Percentiles rank a stretch among this genome's conserved stretches.
phyloP scores from a whole-genome alignment of 1,140 invertebrate species.

The Theocolax elegans region DNA sequence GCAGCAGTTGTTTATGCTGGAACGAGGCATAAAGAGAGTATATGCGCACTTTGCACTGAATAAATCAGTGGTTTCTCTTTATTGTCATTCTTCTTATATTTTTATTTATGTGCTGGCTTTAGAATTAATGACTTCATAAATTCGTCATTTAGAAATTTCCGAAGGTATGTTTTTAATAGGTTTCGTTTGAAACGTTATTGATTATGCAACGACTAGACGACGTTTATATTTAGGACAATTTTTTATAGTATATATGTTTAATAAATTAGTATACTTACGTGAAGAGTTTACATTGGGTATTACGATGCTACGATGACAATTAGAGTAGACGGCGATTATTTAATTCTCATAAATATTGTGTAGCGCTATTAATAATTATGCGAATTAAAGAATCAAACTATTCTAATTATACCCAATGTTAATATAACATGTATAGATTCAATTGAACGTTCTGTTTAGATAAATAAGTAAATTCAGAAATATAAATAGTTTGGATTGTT shows the following conservation, averaged over 20 bases:
- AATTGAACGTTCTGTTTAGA: too few relatives aligned
- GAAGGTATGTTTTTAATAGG: not conserved
- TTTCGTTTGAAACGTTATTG: not conserved
- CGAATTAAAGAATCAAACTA: not conserved
- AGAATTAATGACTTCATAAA: not conserved
- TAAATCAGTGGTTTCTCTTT: constrained; percentile 6
- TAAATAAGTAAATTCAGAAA: too few relatives aligned
- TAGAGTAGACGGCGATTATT: not conserved
- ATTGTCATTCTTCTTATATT: not conserved
- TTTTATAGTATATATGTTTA: too few relatives aligned
- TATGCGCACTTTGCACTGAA: not conserved
- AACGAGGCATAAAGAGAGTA: not conserved
- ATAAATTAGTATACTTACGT: constrained; percentile 27
- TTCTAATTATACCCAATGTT: not conserved
- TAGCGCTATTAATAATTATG: constrained; percentile 19
- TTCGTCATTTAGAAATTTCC: not conserved
- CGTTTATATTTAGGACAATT: not conserved
- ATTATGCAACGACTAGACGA: not conserved
- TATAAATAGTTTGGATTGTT: too few relatives aligned
- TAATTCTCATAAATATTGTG: constrained; percentile 13
- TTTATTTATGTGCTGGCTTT: not conserved
- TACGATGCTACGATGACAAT: not conserved
- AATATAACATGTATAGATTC: too few relatives aligned
- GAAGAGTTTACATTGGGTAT: not conserved
- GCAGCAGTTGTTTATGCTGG: constrained; percentile 6